phyloP scores from a whole-genome alignment of 2,113 vertebrate genomes.

The Crypturellus undulatus region DNA sequence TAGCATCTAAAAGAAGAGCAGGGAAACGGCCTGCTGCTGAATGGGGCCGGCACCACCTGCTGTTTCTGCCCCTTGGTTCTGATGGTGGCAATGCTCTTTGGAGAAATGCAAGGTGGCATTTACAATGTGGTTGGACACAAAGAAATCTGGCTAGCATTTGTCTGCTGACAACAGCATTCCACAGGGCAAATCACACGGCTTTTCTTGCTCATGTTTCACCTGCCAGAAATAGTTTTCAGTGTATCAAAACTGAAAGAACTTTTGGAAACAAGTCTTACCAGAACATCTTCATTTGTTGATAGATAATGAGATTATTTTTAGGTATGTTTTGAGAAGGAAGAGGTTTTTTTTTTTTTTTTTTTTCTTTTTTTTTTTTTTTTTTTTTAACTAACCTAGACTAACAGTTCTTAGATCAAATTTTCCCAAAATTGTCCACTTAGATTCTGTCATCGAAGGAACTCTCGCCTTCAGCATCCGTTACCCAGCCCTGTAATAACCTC shows the following conservation, averaged over 20 bases:
- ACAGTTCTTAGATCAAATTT: not conserved
- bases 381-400: not conserved
- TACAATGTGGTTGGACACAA: too few species aligned
- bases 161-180: not conserved
- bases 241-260: not conserved
- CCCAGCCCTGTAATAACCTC: not conserved
- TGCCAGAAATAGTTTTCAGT: not conserved
- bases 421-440: not conserved
- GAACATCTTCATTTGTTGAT: not conserved
- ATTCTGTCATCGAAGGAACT: not conserved
- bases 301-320: not conserved
- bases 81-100: too few species aligned
- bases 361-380: too few species aligned
- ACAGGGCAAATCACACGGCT: not conserved
- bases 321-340: not conserved
- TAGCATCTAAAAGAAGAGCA: too few species aligned
- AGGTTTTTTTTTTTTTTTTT: not conserved
- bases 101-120: too few species aligned
- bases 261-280: not conserved
- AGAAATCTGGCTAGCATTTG: too few species aligned
- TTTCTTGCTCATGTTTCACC: not conserved
- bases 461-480: not conserved
- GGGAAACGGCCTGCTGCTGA: too few species aligned
- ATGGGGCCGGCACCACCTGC: too few species aligned
- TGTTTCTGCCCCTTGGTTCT: too few species aligned